Evolutionary conservation across 2,113 vertebrate genomes (phyloP), one percentile per base, ranked within the genome.

Genomic region (Charina bottae): DNA sequence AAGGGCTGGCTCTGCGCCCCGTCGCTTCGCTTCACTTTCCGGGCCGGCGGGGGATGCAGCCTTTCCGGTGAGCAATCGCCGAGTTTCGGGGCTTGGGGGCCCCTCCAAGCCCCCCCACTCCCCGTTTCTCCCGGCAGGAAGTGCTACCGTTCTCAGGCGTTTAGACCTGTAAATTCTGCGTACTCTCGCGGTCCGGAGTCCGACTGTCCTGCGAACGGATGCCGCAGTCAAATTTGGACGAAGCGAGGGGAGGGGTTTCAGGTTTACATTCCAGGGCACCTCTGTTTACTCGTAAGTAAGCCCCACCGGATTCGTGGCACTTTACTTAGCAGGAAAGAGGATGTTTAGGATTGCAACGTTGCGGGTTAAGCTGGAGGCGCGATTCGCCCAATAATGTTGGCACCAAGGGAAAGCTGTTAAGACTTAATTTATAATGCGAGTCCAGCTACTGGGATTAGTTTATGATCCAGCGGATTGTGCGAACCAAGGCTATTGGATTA

Each of bases 321-420:
- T 15, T 9, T 54, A 19, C 28, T n/a, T 55, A 23, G 15, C 33
- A 78, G 33, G 33, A 6, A 19, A 15, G 46, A 11, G 42, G 24
- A 21, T 13, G n/a, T 0, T 53, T 17, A 9, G 60, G 88, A 1
- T 78, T 78, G 21, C 28, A 83, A 49, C 54, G n/a, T 42, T 58
- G 13, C 89, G 26, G 33, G 89, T 37, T 3, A 33, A 19, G 3
- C 55, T 3, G 21, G 33, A 5, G 7, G 15, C 17, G 33, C 33
- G 2, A 72, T 64, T 64, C 60, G 24, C 60, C 11, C 24, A 28
- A 68, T 4, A 49, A 9, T 26, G 28, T 9, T 37, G 72, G 2
- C 2, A 37, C 3, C 6, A 0, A 6, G 21, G 15, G 15, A 21
- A 37, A 37, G 33, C 1, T 2, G 0, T 9, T 8, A 37, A 21